Evolutionary conservation across 2,797 vertebrate genomes (phyloP), one percentile per base, ranked within the genome.

Genomic region (Xenentodon cancila): DNA sequence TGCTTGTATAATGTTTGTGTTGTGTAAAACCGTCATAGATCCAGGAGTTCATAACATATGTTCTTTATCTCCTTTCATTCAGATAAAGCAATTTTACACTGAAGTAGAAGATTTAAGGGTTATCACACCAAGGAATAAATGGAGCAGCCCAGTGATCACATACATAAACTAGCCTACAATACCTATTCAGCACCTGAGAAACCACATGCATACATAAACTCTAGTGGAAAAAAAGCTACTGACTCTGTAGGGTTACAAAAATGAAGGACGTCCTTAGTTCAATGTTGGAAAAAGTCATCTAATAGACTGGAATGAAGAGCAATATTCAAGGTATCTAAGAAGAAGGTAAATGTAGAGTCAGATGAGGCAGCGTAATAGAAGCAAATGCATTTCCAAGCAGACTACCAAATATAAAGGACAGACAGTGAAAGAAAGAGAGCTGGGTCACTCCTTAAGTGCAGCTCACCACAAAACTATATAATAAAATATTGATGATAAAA

Each of bases 31-130:
- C 55, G n/a, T 17, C 32, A 64, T 40, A 53, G 53, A 49, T 64
- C 52, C 37, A 69, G 62, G 27, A 65, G 65, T 67, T 69, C 37
- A 49, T 9, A 46, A 45, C 61, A 62, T 73, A 59, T 59, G 71
- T 66, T 75, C 66, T 55, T 64, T 32, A 71, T 80, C 69, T 67
- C 68, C 65, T 84, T 71, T 67, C 64, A 80, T 84, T 80, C 73
- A 58, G 59, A 74, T 75, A 68, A 61, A 25, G 62, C 51, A 54
- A 34, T 89, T 77, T 57, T 79, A 59, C 55, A 71, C 42, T 42
- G 56, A 48, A 49, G 30, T 44, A 17, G 53, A 59, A 32, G 68
- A 73, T 30, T 75, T 76, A 69, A 30, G 48, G 64, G 49, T 64
- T 54, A 21, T 62, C 44, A 54, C n/a, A 55, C 50, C 42, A 42